These are phyloP conservation scores for Ladona fulva DNA, from an alignment of 1,140 invertebrate genomes.

Conservation along the genomic window DNA sequence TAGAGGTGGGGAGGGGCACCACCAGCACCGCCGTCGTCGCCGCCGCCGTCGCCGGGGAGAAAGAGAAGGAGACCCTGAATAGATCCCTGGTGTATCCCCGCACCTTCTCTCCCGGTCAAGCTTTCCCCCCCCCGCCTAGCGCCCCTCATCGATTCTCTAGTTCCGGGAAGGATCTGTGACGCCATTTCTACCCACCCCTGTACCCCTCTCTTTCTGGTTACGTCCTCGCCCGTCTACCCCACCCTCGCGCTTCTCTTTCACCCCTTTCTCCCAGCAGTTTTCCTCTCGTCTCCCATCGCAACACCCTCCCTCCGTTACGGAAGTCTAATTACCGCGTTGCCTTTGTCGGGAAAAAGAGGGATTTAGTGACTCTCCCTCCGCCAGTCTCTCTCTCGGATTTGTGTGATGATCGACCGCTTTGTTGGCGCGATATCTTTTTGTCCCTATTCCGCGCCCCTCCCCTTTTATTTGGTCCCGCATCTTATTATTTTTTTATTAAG, in stretches of 20 bases:
- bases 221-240: no score
- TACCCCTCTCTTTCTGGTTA: no score
- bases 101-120: not conserved
- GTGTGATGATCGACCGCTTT: no score
- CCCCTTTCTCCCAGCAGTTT: no score
- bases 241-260: no score
- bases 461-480: no score
- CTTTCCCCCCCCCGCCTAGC: not conserved
- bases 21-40: not conserved
- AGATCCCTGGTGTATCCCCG: not conserved
- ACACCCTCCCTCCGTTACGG: not conserved
- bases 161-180: not conserved
- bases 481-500: no score
- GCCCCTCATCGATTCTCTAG: not conserved
- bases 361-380: no score
- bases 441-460: no score
- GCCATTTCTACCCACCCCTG: not conserved
- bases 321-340: not conserved
- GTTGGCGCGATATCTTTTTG: no score
- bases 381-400: no score
- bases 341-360: not conserved
- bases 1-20: not conserved
- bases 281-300: no score
- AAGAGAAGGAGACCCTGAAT: not conserved
- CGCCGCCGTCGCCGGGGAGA: not conserved